phyloP scores from a whole-genome alignment of 1,140 invertebrate species.

The Cotesia vestalis region DNA sequence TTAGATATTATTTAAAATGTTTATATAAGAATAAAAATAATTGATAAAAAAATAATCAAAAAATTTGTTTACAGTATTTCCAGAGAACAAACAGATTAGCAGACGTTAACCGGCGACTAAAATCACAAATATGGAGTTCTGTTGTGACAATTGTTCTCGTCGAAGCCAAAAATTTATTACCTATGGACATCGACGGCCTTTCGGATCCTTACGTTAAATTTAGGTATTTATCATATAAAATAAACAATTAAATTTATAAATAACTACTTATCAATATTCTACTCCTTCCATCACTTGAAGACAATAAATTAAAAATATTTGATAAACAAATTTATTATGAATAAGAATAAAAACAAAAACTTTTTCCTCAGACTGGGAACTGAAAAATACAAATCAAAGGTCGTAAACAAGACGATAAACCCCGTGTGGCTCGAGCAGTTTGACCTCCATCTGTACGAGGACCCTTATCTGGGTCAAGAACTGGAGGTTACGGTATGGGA shows the following conservation, averaged over 20 bases:
- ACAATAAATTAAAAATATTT: background rate
- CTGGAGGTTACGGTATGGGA: constrained; percentile 92
- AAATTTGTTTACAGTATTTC: constrained; percentile 70
- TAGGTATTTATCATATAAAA: constrained; percentile 69
- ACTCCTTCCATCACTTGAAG: too few species aligned
- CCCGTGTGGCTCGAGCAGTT: constrained; percentile 97
- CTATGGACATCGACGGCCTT: constrained; percentile 89
- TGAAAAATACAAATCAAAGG: constrained; percentile 98
- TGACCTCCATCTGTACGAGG: constrained; percentile 95
- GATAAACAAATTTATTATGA: background rate
- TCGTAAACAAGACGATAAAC: constrained; percentile 82
- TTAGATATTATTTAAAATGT: background rate
- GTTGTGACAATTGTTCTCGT: constrained; percentile 96
- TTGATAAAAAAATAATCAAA: background rate
- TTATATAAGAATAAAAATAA: constrained; percentile 19
- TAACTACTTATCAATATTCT: background rate
- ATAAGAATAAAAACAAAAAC: constrained; percentile 14
- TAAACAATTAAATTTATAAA: constrained; percentile 8
- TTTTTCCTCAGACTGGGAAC: constrained; percentile 81
- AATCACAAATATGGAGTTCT: constrained; percentile 93
- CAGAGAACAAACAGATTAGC: constrained; percentile 78
- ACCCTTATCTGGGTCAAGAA: constrained; percentile 79
- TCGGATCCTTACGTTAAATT: constrained; percentile 98
- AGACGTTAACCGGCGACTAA: constrained; percentile 81
- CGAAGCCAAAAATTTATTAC: constrained; percentile 89